Conservation (phyloP, 2,888 invertebrate species). For the Odontocolon sp. region DNA sequence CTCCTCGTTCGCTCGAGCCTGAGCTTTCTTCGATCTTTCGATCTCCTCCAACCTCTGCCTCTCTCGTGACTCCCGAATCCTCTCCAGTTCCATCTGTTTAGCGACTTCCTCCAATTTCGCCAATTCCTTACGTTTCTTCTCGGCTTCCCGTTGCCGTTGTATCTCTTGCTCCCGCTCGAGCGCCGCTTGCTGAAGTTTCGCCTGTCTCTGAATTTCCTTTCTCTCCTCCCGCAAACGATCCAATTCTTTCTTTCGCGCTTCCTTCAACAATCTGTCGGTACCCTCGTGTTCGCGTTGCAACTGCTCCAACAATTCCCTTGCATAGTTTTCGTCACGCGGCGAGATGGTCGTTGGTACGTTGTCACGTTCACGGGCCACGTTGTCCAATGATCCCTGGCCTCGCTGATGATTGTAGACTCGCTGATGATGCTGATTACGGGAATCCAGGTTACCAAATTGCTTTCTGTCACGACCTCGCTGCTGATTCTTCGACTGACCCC, state of each 20-base stretch:
- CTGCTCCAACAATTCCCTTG: slow-evolving; percentile 74
- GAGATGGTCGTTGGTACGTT: slow-evolving; percentile 33
- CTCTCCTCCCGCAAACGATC: slow-evolving; percentile 73
- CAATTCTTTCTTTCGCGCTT: slow-evolving; percentile 75
- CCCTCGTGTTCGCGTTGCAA: slow-evolving; percentile 74
- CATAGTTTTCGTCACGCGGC: slow-evolving; percentile 67
- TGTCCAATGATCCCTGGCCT: slow-evolving; percentile 32
- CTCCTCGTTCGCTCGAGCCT: slow-evolving; percentile 71
- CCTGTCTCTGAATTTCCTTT: slow-evolving; percentile 73
- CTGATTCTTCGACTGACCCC: slow-evolving; percentile 76
- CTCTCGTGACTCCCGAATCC: slow-evolving; percentile 72
- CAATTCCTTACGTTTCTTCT: slow-evolving; percentile 74
- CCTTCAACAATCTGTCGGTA: slow-evolving; percentile 71
- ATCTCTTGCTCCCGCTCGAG: slow-evolving; percentile 73
- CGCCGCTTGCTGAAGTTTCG: slow-evolving; percentile 68
- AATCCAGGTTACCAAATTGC: slow-evolving; percentile 63
- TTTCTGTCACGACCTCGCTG: slow-evolving; percentile 71
- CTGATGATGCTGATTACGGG: slow-evolving; percentile 56
- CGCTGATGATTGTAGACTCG: slow-evolving; percentile 66
- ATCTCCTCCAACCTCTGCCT: slow-evolving; percentile 73
- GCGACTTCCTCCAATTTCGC: slow-evolving; percentile 73
- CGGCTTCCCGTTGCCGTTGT: slow-evolving; percentile 72
- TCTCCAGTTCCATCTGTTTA: slow-evolving; percentile 73
- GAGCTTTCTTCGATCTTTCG: slow-evolving; percentile 68
- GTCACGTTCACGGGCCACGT: slow-evolving; percentile 23